Evolutionary conservation across 1,140 invertebrate species (phyloP).

Genomic region (Drepana arcuata): DNA sequence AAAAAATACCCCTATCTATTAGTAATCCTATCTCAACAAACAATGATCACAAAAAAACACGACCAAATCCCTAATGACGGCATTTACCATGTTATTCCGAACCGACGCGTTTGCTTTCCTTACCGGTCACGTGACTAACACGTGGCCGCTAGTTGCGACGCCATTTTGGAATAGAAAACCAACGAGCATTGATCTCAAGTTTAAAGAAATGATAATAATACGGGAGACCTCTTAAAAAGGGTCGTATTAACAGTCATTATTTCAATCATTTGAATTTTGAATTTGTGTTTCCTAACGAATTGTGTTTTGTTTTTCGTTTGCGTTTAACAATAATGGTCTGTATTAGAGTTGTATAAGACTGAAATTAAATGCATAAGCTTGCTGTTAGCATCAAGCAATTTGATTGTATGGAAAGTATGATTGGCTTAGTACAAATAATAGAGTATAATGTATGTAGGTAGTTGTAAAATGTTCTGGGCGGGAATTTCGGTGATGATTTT

Average conservation of each 20-base stretch:
- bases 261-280: conserved; percentile 51
- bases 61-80: conserved; percentile 57
- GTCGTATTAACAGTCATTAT: conserved; percentile 43
- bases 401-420: conserved; percentile 25
- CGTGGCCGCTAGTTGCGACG: conserved; percentile 30
- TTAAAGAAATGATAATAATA: background rate
- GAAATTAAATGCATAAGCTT: conserved; percentile 17
- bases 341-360: background rate
- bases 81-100: conserved; percentile 59
- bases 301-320: conserved; percentile 1
- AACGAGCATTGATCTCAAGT: conserved; percentile 16
- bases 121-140: conserved; percentile 42
- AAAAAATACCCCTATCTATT: conserved; percentile 50
- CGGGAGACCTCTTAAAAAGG: conserved; percentile 16
- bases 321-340: background rate
- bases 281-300: conserved; percentile 18
- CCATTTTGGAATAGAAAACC: conserved; percentile 35
- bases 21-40: conserved; percentile 46
- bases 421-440: conserved; percentile 39
- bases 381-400: conserved; percentile 29
- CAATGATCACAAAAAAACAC: conserved; percentile 36
- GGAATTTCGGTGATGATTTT: conserved; percentile 17
- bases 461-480: conserved; percentile 25
- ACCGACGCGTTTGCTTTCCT: conserved; percentile 53
- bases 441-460: conserved; percentile 30